Conservation (phyloP, 2,113 vertebrate genomes). For the Malaclemys terrapin region DNA sequence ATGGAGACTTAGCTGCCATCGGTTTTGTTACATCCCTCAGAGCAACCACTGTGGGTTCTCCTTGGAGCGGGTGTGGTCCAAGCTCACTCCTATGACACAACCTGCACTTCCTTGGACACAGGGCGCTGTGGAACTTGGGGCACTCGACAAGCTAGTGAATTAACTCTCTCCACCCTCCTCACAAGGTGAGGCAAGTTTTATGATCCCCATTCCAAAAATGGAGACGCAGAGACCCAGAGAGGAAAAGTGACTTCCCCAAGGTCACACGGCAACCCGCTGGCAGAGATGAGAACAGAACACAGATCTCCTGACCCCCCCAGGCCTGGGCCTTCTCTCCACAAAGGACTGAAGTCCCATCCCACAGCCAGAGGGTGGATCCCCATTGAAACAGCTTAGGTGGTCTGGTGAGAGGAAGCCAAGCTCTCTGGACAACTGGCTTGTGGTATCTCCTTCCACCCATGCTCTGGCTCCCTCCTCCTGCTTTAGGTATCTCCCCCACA, state of each 20-base stretch:
- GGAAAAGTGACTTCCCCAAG: not conserved
- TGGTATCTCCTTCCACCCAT: not conserved
- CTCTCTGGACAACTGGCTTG: not conserved
- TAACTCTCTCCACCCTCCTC: not conserved
- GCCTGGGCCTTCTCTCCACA: not conserved
- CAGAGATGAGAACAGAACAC: not conserved
- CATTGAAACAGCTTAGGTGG: not conserved
- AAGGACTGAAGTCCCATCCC: not conserved
- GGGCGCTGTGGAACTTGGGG: not conserved
- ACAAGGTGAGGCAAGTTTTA: not conserved
- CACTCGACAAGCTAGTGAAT: not conserved
- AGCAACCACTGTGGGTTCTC: not conserved
- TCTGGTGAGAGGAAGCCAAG: not conserved
- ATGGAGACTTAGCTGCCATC: not conserved
- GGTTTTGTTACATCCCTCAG: no score
- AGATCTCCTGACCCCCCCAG: not conserved
- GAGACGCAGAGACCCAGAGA: not conserved
- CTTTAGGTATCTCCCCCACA: not conserved
- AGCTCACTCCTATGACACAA: not conserved
- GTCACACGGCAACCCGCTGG: not conserved
- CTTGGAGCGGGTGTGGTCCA: no score
- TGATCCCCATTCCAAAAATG: no score
- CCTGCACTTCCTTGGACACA: not conserved
- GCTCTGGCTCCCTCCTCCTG: not conserved
- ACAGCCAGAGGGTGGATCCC: not conserved